Conservation (phyloP, 2,797 vertebrate genomes). For the Thaleichthys pacificus region DNA sequence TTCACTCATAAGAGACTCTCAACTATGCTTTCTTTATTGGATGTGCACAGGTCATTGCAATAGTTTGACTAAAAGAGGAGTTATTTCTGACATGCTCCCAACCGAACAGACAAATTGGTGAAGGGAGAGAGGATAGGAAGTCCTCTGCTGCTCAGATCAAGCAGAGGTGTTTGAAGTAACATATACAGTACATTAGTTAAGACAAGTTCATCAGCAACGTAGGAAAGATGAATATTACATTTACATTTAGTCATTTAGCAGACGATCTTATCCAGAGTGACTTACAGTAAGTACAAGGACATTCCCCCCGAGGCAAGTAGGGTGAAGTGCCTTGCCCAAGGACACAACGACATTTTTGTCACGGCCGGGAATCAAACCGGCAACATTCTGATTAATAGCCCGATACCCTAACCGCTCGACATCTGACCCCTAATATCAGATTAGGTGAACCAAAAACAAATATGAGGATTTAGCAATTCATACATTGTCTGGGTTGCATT, state of each 20-base stretch:
- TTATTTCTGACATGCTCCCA: neutral
- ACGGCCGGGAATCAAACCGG: no score
- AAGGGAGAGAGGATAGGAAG: neutral
- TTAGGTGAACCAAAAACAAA: conserved; percentile 7
- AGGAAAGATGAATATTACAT: neutral
- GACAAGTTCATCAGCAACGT: neutral
- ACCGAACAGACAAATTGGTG: neutral
- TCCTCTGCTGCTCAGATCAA: neutral
- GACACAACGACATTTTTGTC: no score
- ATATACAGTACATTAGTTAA: neutral
- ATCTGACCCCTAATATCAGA: neutral
- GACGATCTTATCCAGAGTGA: no score
- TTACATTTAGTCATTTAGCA: no score
- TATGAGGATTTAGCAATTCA: neutral
- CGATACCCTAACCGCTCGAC: no score
- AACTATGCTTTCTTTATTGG: no score
- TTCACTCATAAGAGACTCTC: no score
- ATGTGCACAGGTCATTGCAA: neutral
- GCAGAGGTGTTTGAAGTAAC: neutral
- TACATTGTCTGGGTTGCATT: neutral
- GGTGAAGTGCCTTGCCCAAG: no score
- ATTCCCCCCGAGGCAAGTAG: no score
- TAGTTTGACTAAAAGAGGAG: neutral
- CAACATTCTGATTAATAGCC: no score
- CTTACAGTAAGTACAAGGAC: no score